Evolutionary conservation across 2,113 vertebrate genomes (phyloP), one percentile per base, ranked within the genome.

Genomic region (Channa maculata): DNA sequence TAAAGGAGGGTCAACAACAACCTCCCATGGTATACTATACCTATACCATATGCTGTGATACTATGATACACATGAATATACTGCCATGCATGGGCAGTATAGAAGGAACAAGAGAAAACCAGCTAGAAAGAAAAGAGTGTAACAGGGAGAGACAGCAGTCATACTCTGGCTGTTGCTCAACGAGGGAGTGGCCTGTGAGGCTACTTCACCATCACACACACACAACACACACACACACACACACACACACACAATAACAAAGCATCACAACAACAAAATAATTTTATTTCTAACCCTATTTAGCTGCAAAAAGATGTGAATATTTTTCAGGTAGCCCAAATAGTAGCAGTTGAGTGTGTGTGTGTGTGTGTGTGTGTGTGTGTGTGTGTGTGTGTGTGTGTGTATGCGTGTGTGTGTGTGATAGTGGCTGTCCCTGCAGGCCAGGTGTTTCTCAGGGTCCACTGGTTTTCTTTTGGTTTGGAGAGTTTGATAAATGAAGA

Each of bases 131-230:
- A 13, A 43, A 8, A 48, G 77, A 85, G 65, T 75, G 89, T 84
- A 82, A 91, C 80, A 86, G 73, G 89, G 88, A 90, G 76, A 60
- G 88, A 86, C 82, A 88, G 84, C 87, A 85, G 92, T 92, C 93
- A 89, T 87, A 93, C 83, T 89, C 83, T 85, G 84, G 86, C 85
- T 88, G 90, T 90, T 92, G 90, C 86, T 92, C 88, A 92, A 86
- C 91, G 87, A 93, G 87, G 89, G 92, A 85, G 85, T 75, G 76
- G 87, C 79, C 86, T 82, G 77, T 66, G 88, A 87, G 73, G 88
- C 86, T 88, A 91, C 84, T 86, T 88, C 84, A 84, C 24, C 24
- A 24, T 24, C 82, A 89, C 73, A 84, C 77, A 67, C 77, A 85
- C 70, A 77, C 75, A 58, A 77, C 75, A 58, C 67, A 61, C 52